Evolutionary conservation across 2,113 vertebrate genomes (phyloP), one percentile per base, ranked within the genome.

Genomic region (Pelodiscus sinensis): DNA sequence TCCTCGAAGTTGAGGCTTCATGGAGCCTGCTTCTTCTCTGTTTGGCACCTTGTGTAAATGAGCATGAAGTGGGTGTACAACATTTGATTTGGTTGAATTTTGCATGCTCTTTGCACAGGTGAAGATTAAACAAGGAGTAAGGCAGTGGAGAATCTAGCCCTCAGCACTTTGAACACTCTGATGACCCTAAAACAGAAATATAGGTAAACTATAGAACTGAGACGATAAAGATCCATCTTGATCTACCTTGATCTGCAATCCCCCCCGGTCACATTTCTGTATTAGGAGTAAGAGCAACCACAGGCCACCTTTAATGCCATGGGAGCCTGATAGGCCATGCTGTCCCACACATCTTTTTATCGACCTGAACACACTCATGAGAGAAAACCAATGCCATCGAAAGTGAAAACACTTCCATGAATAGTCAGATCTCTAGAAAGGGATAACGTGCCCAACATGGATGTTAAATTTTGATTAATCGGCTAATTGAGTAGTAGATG

Each of bases 181-280:
- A 31, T 58, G 57, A 77, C 79, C 77, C 83, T 84, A 89, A 94
- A 94, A 71, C 77, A 92, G 92, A 89, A 89, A 87, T 88, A 19
- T 50, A 92, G 54, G 52, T 54, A 54, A 10, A 54, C 52, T 54
- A 54, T 14, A 54, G 52, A 14, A 54, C 52, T 54, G 10, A 54
- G 52, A 54, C 10, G 52, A 54, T 54, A 62, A 62, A 29, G 58
- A 13, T 60, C 58, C 58, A 62, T 29, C 25, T 62, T 12, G 29
- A 92, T 57, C 44, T 62, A 79, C 35, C 38, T 35, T 83, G 38
- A 55, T 24, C 24, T 0, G 0, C 22, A 35, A 14, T 68, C 31
- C n/a, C 19, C 65, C 35, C 15, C 19, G 29, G 18, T 35, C 16
- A 71, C 19, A n/a, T 71, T n/a, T 31, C 1, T 86, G 51, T 25